These are phyloP conservation scores for Ophonus ardosiacus DNA, from an alignment of 2,888 invertebrate genomes.

Conservation along the genomic window DNA sequence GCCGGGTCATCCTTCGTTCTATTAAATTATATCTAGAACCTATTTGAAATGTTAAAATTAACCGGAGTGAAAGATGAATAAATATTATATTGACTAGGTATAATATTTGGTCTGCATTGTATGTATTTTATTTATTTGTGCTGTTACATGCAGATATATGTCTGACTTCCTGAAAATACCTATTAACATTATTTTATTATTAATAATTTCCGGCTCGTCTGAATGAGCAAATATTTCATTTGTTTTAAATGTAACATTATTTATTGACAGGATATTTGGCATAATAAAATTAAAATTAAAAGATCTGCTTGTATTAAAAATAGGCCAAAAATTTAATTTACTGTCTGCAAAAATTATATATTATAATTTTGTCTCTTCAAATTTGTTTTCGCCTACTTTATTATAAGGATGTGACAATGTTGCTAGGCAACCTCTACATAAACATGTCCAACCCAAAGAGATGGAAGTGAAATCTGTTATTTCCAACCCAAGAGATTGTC, in stretches of 20 bases:
- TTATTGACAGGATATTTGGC: background rate
- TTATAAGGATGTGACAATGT: too few relatives aligned
- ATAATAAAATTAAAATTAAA: background rate
- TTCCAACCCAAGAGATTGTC: too few relatives aligned
- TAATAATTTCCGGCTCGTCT: background rate
- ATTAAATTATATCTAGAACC: too few relatives aligned
- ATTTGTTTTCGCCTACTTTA: too few relatives aligned
- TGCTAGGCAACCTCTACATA: too few relatives aligned
- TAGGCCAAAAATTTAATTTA: background rate
- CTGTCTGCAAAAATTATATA: background rate
- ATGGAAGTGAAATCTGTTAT: too few relatives aligned
- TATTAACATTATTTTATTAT: constrained; percentile 17
- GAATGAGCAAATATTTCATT: background rate
- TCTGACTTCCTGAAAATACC: background rate
- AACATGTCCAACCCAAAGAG: too few relatives aligned
- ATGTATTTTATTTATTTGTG: background rate
- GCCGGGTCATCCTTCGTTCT: too few relatives aligned
- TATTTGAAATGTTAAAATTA: too few relatives aligned
- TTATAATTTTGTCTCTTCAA: too few relatives aligned
- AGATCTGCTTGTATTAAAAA: background rate
- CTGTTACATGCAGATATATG: constrained; percentile 4
- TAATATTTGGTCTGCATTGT: background rate
- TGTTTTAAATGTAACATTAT: background rate
- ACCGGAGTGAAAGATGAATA: too few relatives aligned
- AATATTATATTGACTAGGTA: background rate